Evolutionary conservation across 2,888 invertebrate species (phyloP), one percentile per base, ranked within the genome.

Genomic region (Caenorhabditis parvicauda): DNA sequence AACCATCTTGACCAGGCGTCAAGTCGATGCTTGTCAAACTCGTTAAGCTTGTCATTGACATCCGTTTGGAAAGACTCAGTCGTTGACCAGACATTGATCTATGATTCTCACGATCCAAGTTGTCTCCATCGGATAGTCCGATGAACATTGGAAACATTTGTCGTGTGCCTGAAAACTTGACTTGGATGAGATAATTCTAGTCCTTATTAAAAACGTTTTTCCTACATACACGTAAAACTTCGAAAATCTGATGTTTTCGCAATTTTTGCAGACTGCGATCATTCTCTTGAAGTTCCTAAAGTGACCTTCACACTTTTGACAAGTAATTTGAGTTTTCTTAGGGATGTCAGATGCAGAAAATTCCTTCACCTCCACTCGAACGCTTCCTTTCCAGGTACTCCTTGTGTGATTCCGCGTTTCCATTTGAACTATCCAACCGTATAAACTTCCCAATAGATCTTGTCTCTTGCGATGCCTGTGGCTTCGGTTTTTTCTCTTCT

Each of bases 111-210:
- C 48, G 46, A n/a, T 64, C 65, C 28, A n/a, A n/a, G 24, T 28
- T 27, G 47, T 54, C 61, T 5, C 53, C 55, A 24, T 66, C 70
- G 9, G 62, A 58, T 19, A 76, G 44, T 22, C 76, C 76, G 32
- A 76, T 76, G 59, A 76, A 76, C 75, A 76, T 77, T 5, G 74
- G 71, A 54, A 76, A 76, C 44, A 76, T 76, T 17, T 72, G 64
- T 46, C 74, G 48, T 7, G 46, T 41, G 2, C 58, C 54, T 57
- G 35, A 42, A n/a, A n/a, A n/a, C n/a, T n/a, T n/a, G n/a, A n/a
- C n/a, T n/a, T n/a, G n/a, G n/a, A n/a, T n/a, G n/a, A n/a, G n/a
- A n/a, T n/a, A n/a, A n/a, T n/a, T n/a, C n/a, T n/a, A n/a, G n/a
- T n/a, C n/a, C n/a, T n/a, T n/a, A n/a, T n/a, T n/a, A n/a, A n/a